These are phyloP conservation scores for Temnothorax curvispinosus DNA, from an alignment of 1,140 invertebrate genomes.

Conservation along the genomic window DNA sequence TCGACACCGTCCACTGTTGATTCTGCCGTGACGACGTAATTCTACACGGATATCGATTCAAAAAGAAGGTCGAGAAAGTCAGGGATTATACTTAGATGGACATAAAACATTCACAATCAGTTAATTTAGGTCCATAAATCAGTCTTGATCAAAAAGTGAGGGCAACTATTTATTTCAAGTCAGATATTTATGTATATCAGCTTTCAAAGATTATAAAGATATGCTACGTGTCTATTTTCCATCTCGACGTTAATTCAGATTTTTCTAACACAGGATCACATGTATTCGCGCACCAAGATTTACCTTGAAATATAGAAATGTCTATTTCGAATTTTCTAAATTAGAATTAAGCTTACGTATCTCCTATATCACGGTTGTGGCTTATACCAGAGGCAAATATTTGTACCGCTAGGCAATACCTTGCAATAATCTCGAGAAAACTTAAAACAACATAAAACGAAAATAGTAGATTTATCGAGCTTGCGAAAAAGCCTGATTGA, in stretches of 20 bases:
- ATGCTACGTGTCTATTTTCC: neutral
- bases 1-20: neutral
- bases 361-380: too few species aligned
- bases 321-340: neutral
- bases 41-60: neutral
- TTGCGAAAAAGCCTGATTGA: slow-evolving; percentile 31
- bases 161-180: neutral
- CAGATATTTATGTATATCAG: neutral
- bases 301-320: neutral
- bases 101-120: neutral
- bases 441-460: neutral
- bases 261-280: neutral
- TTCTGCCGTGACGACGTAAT: slow-evolving; percentile 28
- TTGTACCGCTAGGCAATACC: neutral
- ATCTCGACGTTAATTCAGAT: neutral
- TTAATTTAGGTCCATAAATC: slow-evolving; percentile 1
- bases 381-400: too few species aligned
- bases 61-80: neutral
- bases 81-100: neutral
- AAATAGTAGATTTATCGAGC: slow-evolving; percentile 8
- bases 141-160: neutral
- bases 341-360: neutral
- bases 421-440: neutral
- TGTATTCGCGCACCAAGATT: neutral
- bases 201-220: neutral